Base-by-base conservation (phyloP, 2,888 invertebrate species). In the Mythimna albipuncta region DNA sequence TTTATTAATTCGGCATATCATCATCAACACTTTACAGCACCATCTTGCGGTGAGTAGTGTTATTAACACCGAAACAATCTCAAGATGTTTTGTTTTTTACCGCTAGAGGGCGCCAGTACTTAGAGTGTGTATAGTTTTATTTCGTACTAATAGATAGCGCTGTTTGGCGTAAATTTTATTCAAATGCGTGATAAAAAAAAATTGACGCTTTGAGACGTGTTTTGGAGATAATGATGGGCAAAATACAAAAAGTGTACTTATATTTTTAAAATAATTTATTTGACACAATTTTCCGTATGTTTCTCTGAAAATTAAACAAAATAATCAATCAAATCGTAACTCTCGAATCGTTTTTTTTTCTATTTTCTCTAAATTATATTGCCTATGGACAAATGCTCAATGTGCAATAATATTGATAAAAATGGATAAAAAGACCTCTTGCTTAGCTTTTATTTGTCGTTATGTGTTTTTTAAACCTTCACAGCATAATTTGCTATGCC, bases 391-490 rank as follows among this genome's bases (percentile, higher is more conserved):
- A 26, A 16, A 13, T 55, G 9, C 13, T 55, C 13, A 52, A 5
- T 50, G 21, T 64, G 10, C n/a, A 59, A 71, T 62, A 38, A 65
- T 50, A 47, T 67, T 21, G 16, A 59, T 62, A 32, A 64, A 54
- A n/a, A n/a, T n/a, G n/a, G n/a, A n/a, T n/a, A n/a, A 65, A 75
- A 71, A 65, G 72, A 59, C 2, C 1, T 54, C 65, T 73, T 21
- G 61, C 59, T 72, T 55, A 71, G 64, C 52, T 63, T 76, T 67
- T 77, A 67, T 68, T 68, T 35, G 64, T 64, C 70, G 59, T 65
- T 69, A 65, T 13, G 74, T 59, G 61, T 61, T 77, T 54, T 57
- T 38, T 79, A 81, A 90, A 86, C 90, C 89, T 91, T 92, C 89
- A 79, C 77, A 71, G 52, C 21, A 61, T 52, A 61, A 73, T 75